A percentile compares a stretch with the other conserved stretches of the same genome.
phyloP scores from a whole-genome alignment of 2,888 invertebrate species.

The Tetranychus piercei region DNA sequence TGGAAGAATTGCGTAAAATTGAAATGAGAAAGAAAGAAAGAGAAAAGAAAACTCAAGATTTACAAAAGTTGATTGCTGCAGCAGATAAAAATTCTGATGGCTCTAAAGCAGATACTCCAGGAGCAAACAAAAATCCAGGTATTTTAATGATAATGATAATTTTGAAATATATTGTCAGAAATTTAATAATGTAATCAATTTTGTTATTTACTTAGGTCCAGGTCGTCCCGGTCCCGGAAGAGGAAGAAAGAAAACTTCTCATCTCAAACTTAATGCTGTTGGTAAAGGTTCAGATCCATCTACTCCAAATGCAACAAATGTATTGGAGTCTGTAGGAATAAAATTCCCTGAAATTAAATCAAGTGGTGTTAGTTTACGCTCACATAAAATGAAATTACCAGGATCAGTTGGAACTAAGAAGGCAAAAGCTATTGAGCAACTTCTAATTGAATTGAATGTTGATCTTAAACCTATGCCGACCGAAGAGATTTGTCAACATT shows the following conservation, averaged over 20 bases:
- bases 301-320: constrained; percentile 31
- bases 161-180: too few species aligned
- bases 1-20: constrained; percentile 78
- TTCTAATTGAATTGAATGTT: constrained; percentile 65
- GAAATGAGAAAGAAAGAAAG: constrained; percentile 90
- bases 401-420: constrained; percentile 93
- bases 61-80: constrained; percentile 86
- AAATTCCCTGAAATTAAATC: constrained; percentile 89
- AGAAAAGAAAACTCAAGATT: constrained; percentile 90
- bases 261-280: constrained; percentile 36
- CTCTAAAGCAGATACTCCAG: constrained; percentile 7
- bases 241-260: constrained; percentile 20
- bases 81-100: constrained; percentile 40
- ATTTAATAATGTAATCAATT: too few species aligned
- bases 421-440: constrained; percentile 84
- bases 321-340: constrained; percentile 62
- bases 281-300: constrained; percentile 25
- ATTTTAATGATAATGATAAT: neutral
- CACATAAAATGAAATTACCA: constrained; percentile 68
- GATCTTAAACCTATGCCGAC: constrained; percentile 86
- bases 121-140: constrained; percentile 3
- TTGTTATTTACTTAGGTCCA: neutral
- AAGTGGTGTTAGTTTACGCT: constrained; percentile 53
- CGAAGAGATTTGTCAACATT: constrained; percentile 75
- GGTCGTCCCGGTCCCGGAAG: constrained; percentile 11